phyloP scores from a whole-genome alignment of 1,140 invertebrate genomes.

The Cotesia chilonis region DNA sequence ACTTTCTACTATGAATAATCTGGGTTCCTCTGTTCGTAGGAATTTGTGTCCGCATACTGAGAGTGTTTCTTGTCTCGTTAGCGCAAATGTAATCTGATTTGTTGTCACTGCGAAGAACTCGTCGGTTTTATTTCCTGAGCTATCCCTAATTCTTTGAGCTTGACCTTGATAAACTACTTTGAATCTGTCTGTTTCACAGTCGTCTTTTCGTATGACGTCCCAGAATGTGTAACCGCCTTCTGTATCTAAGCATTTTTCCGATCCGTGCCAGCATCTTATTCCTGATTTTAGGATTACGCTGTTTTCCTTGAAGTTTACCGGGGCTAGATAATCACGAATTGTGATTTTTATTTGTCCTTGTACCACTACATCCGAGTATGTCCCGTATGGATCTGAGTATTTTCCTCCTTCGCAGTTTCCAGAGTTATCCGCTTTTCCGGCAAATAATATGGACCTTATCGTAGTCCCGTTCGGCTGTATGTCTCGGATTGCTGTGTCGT shows the following conservation, averaged over 20 bases:
- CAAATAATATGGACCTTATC: background rate
- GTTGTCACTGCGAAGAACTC: conserved; percentile 11
- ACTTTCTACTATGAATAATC: conserved; percentile 8
- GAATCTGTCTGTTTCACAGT: conserved; percentile 19
- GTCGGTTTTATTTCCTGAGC: background rate
- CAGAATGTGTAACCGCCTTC: conserved; percentile 30
- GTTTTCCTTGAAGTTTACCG: background rate
- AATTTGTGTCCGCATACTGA: conserved; percentile 20
- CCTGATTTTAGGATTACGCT: conserved; percentile 17
- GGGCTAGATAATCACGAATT: conserved; percentile 22
- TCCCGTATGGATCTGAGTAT: conserved; percentile 24
- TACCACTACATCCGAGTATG: conserved; percentile 22
- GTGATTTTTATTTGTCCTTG: conserved; percentile 25
- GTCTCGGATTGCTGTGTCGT: background rate
- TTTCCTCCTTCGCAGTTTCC: conserved; percentile 24
- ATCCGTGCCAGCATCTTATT: conserved; percentile 19
- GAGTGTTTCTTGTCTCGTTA: background rate
- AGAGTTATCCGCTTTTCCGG: background rate
- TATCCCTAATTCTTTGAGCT: background rate
- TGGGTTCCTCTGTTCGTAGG: conserved; percentile 18
- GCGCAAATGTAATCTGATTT: conserved; percentile 29
- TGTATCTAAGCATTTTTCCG: conserved; percentile 30
- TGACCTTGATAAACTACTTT: conserved; percentile 8
- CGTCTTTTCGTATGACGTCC: conserved; percentile 12
- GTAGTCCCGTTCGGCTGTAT: background rate